Evolutionary conservation across 1,140 invertebrate genomes (phyloP), one percentile per base, ranked within the genome.

Genomic region (Helicoverpa zea): DNA sequence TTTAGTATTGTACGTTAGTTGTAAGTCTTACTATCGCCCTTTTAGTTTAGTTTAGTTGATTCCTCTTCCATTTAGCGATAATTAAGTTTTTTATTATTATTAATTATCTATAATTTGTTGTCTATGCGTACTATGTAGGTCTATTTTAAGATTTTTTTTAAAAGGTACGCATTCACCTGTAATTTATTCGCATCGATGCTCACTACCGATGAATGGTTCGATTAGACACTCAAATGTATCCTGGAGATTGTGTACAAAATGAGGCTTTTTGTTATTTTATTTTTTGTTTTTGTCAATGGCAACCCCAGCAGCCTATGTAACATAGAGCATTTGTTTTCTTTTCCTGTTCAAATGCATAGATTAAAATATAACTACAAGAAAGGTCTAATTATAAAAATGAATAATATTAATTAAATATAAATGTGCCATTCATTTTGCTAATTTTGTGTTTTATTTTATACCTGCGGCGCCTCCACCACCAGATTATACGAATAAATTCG

Each of bases 381-480:
- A 94, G 89, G 88, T 94, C 89, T 94, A 91, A 94, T 94, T 94
- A 94, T 94, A 92, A 94, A 94, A 94, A 94, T 93, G 91, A 91
- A 94, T 94, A 94, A 94, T 94, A 89, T 90, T 94, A 94, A 94
- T 94, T 94, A 94, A 94, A 94, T 94, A 94, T 94, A 94, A 94
- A 94, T 94, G 93, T 94, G 93, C 93, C 93, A 94, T 94, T 94
- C 93, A 94, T 94, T 94, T 94, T 94, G 92, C 91, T 94, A 94
- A 86, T 89, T 83, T 87, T 89, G 91, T 90, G 92, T 94, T 94
- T 94, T 89, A 94, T 94, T 94, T 90, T 64, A 58, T 14, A 13
- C 47, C 12, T 72, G 9, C 29, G 47, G n/a, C 23, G 16, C n/a
- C n/a, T 23, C 23, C 23, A 23, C 23, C 23, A 23, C 23, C 23